A percentile compares a stretch with the other conserved stretches of the same genome.
These are phyloP conservation scores for Holcopasites calliopsidis DNA, from an alignment of 1,140 invertebrate species.

Conservation along the genomic window DNA sequence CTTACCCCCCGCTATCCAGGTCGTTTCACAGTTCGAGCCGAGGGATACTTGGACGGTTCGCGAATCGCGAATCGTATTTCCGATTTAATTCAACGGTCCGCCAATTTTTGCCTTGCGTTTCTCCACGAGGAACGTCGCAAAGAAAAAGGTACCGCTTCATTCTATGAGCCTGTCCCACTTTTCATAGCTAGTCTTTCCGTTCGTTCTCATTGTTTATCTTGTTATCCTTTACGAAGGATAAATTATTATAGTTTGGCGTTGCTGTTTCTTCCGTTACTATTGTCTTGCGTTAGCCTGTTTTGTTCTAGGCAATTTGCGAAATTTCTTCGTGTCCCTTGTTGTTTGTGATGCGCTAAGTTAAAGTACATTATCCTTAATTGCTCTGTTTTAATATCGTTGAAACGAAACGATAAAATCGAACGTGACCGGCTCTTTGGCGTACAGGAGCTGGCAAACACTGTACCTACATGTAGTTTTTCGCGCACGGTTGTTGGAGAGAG, in stretches of 20 bases:
- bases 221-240: not conserved
- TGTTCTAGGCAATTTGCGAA: not conserved
- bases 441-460: constrained; percentile 8
- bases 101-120: not conserved
- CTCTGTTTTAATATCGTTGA: constrained; percentile 36
- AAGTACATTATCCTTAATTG: not conserved
- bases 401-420: not conserved
- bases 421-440: not conserved
- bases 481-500: constrained; percentile 26
- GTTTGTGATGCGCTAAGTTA: constrained; percentile 35
- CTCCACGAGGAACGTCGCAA: not conserved
- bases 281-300: not conserved
- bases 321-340: not conserved
- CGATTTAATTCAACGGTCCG: not conserved
- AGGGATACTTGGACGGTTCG: not conserved
- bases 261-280: not conserved
- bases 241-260: not conserved
- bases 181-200: not conserved
- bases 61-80: not conserved
- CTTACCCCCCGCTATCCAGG: not conserved
- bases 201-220: no score
- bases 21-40: not conserved
- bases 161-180: not conserved
- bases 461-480: constrained; percentile 33
- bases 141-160: not conserved